Percentiles rank a stretch among this genome's conserved stretches.
phyloP scores from a whole-genome alignment of 2,797 vertebrate genomes.

The Poeciliopsis turneri region DNA sequence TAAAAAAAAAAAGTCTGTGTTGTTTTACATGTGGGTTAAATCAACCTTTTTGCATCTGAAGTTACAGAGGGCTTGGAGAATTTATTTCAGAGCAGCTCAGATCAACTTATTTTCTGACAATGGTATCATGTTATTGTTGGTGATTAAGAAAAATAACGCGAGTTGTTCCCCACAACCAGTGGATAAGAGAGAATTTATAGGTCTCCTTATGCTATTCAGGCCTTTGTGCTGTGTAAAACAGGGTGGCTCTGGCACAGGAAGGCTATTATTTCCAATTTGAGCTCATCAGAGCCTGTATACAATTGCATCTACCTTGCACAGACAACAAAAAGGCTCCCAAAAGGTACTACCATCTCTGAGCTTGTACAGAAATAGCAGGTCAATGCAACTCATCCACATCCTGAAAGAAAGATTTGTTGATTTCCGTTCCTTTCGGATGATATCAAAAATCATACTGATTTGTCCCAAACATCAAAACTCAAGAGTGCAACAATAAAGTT shows the following conservation, averaged over 20 bases:
- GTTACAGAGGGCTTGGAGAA: slow-evolving; percentile 33
- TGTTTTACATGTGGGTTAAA: slow-evolving; percentile 39
- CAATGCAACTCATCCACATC: slow-evolving; percentile 19
- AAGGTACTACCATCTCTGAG: slow-evolving; percentile 44
- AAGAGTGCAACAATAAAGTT: slow-evolving; percentile 6
- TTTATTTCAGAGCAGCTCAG: slow-evolving; percentile 56
- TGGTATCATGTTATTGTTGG: slow-evolving; percentile 35
- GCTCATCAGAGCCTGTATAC: slow-evolving; percentile 53
- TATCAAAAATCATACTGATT: slow-evolving; percentile 10
- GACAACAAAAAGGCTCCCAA: slow-evolving; percentile 43
- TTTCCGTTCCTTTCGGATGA: slow-evolving; percentile 17
- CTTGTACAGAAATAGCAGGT: slow-evolving; percentile 47
- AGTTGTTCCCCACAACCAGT: slow-evolving; percentile 38
- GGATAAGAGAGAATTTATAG: slow-evolving; percentile 57
- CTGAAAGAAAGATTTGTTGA: slow-evolving; percentile 15
- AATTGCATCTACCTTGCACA: slow-evolving; percentile 53
- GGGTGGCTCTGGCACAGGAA: slow-evolving; percentile 38
- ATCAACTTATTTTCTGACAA: slow-evolving; percentile 33
- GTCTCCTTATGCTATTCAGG: slow-evolving; percentile 53
- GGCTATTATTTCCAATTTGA: slow-evolving; percentile 57
- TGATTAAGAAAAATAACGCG: slow-evolving; percentile 47
- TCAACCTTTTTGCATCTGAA: slow-evolving; percentile 39
- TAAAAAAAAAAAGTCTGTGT: background rate
- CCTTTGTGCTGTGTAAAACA: slow-evolving; percentile 56
- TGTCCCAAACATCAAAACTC: slow-evolving; percentile 11